Evolutionary conservation across 1,140 invertebrate species (phyloP), one percentile per base, ranked within the genome.

Genomic region (Drosophila nasuta): DNA sequence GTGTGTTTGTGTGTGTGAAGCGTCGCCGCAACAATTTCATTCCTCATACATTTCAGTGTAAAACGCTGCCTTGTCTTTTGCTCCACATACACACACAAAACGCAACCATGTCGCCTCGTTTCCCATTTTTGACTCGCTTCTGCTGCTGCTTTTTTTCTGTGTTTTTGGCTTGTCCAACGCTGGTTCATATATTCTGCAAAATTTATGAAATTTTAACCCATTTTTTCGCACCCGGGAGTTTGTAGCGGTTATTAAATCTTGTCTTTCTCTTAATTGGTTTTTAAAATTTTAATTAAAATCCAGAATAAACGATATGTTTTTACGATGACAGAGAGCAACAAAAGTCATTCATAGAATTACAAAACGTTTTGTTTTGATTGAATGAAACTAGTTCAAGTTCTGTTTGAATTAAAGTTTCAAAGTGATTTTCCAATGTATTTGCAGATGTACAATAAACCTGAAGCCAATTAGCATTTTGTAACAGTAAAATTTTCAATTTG

Each of bases 141-240:
- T 25, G 20, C 20, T 25, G 17, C n/a, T 52, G 65, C 51, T 64
- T 71, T 64, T 54, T 45, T 54, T 59, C 38, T 48, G 17, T 45
- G 17, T 35, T 10, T 73, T 45, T 66, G 33, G 8, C 11, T 67
- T 77, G 68, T 63, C 51, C 74, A 72, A 77, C 60, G 63, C 64
- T 71, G 48, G 59, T 80, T 81, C 85, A 88, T 83, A 83, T 89
- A 83, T 88, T 88, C 77, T 83, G 80, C 80, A 89, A 78, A 89
- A 89, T 83, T 83, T 89, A 83, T 88, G 85, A 85, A 81, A 81
- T 89, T 81, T 83, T 73, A 89, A 83, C 74, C 85, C 68, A 73
- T 89, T 70, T 89, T 69, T 79, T 71, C 51, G 65, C 49, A 58
- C 49, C 56, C 64, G 54, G 45, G 43, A 43, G 43, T 48, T 52